Base-by-base conservation (phyloP, 2,113 vertebrate species). In the Daphoenositta chrysoptera region DNA sequence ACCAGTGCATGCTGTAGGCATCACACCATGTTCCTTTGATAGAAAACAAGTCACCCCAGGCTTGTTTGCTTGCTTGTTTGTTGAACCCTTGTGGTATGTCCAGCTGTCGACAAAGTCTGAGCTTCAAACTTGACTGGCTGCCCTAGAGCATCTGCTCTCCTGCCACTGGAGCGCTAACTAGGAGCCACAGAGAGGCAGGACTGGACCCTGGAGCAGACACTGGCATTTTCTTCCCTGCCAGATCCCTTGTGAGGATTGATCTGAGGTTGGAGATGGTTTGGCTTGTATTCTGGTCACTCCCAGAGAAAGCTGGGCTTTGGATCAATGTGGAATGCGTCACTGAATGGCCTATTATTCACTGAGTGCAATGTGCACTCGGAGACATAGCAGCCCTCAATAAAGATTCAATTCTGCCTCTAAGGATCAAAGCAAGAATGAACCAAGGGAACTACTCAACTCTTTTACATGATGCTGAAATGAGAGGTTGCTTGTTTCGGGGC, bases 231-330 rank as follows among this genome's bases (percentile, higher is more conserved):
- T 86, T 86, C 79, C 45, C 51, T 73, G 80, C 64, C 76, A 93
- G 31, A 71, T 90, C 77, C 86, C 94, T 95, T 35, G 51, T 92
- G 72, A 85, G 89, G 83, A 90, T 87, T 95, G 95, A 94, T 93
- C 86, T 75, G 80, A 92, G 94, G 76, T 37, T 93, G 72, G 77
- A 94, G 93, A 92, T 90, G 83, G 83, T 90, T 95, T 96, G 93
- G 68, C 94, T 94, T 95, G 83, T 61, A 93, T 96, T 94, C 96
- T 92, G 92, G 91, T 96, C 95, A 94, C 89, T 95, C 69, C 51
- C 60, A 87, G 91, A 64, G 91, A 93, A 89, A 83, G 72, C 86
- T 84, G 83, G 91, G 91, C 91, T 90, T 92, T 71, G 91, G 95
- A 96, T 97, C 93, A 93, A 95, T 95, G 94, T 86, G 89, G 89